Evolutionary conservation across 2,888 invertebrate genomes (phyloP), one percentile per base, ranked within the genome.

Genomic region (Microctonus hyperodae): DNA sequence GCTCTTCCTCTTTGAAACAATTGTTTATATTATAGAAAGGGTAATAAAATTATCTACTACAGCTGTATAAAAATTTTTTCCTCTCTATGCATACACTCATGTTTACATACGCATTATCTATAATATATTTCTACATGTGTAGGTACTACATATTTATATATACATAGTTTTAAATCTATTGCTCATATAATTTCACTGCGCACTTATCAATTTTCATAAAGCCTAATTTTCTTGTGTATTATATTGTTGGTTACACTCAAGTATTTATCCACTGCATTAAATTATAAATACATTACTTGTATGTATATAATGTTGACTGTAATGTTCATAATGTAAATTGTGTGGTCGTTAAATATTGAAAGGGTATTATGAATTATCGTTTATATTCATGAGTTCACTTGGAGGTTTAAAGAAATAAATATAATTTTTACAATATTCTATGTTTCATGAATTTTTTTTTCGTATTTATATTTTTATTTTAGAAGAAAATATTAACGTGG

Each of bases 11-110:
- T 22, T 56, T 53, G 66, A 48, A 68, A 65, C 69, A 56, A 68
- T 68, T 66, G 56, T 72, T 72, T 72, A 72, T 69, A 71, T n/a
- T 69, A 71, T n/a, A n/a, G 64, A 71, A 56, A n/a, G 4, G 72
- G 71, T 64, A 71, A 72, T 71, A 71, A 72, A 72, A 72, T 70
- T 69, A 71, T 72, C 68, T 68, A 65, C 71, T 59, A 67, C 62
- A 59, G 40, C 22, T 33, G 31, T 23, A 16, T 16, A n/a, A n/a
- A n/a, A n/a, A n/a, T n/a, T n/a, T n/a, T n/a, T n/a, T n/a, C n/a
- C n/a, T n/a, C n/a, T n/a, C n/a, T n/a, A n/a, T n/a, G n/a, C n/a
- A n/a, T n/a, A n/a, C n/a, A n/a, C n/a, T n/a, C n/a, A n/a, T n/a
- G 48, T 58, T 62, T 57, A 20, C 28, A 51, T n/a, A n/a, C n/a